Base-by-base conservation (phyloP, 2,888 invertebrate genomes). In the Ferdinandea cuprea region DNA sequence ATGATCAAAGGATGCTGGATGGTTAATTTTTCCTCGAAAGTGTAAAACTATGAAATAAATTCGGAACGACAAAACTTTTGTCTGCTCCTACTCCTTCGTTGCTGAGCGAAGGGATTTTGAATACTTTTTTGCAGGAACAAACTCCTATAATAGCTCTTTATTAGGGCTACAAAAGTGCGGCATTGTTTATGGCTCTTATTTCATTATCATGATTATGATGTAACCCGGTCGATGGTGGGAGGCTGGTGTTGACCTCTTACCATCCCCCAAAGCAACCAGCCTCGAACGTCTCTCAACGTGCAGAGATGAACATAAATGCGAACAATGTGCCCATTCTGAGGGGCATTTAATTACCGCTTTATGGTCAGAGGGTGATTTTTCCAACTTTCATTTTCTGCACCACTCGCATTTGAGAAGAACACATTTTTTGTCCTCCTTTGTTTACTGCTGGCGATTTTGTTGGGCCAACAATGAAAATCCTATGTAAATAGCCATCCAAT, bases 311-410 rank as follows among this genome's bases (percentile, higher is more conserved):
- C 69, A 61, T 69, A 63, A 74, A 69, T 13, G 59, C 61, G 61
- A 80, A 80, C 68, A 74, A 69, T 76, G 52, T 58, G 30, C 59
- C 58, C 76, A 76, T 77, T 76, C 46, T 21, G 35, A 42, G 61
- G 71, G 71, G 69, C 71, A 76, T 81, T 81, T 81, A 81, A 81
- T 81, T 81, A 81, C 65, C 81, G 54, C 76, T 81, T 76, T 76
- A 81, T 59, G 25, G 69, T 71, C 71, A 42, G 69, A 54, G 81
- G 81, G 80, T 56, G 68, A 74, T 80, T 74, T 63, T 74, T 48
- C 61, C 66, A 68, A 73, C 68, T 68, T 79, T 73, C 35, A 61
- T 61, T 46, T 48, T 11, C 32, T 37, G 32, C 32, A 54, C 40
- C 66, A n/a, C 58, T 59, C 15, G n/a, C 9, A 35, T 30, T 50